Percentiles rank a stretch among this genome's conserved stretches.
Evolutionary conservation across 2,888 invertebrate species (phyloP).

Genomic region (Drosophila robusta): DNA sequence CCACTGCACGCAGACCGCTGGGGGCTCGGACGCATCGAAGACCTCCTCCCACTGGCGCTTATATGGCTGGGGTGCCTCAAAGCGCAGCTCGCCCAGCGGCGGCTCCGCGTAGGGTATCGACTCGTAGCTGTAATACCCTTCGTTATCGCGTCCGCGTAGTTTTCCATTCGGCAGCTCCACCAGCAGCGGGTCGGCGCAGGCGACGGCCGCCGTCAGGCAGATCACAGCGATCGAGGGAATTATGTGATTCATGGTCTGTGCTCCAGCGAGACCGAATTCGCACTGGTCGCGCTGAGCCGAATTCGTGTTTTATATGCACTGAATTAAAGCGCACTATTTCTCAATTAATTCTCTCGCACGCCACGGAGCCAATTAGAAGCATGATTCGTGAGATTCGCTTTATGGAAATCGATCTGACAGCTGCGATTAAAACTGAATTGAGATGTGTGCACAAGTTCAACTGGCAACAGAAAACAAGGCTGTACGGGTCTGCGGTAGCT

Average conservation of each 20-base stretch:
- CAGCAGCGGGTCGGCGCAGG: conserved; percentile 43
- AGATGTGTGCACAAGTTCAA: not conserved
- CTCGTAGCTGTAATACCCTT: conserved; percentile 87
- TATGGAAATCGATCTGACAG: conserved; percentile 1
- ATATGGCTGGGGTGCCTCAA: conserved; percentile 84
- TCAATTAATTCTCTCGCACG: conserved; percentile 2
- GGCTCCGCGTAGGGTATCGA: conserved; percentile 89
- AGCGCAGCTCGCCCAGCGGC: conserved; percentile 88
- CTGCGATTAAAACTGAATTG: not conserved
- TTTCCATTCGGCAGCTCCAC: conserved; percentile 71
- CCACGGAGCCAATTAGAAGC: not conserved
- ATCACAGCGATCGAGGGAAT: not conserved
- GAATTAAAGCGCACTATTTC: not conserved
- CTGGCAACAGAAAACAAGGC: too few species aligned
- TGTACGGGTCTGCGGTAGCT: not conserved
- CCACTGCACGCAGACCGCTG: conserved; percentile 88
- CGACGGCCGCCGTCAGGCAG: not conserved
- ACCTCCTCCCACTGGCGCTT: conserved; percentile 59
- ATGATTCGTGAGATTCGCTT: conserved; percentile 6
- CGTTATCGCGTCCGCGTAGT: conserved; percentile 70
- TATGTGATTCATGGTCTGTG: not conserved
- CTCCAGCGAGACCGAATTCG: conserved; percentile 1
- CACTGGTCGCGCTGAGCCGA: conserved; percentile 1
- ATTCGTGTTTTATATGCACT: conserved; percentile 1
- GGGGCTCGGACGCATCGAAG: conserved; percentile 86